Base-by-base conservation (phyloP, 2,797 vertebrate species). In the Xenentodon cancila region DNA sequence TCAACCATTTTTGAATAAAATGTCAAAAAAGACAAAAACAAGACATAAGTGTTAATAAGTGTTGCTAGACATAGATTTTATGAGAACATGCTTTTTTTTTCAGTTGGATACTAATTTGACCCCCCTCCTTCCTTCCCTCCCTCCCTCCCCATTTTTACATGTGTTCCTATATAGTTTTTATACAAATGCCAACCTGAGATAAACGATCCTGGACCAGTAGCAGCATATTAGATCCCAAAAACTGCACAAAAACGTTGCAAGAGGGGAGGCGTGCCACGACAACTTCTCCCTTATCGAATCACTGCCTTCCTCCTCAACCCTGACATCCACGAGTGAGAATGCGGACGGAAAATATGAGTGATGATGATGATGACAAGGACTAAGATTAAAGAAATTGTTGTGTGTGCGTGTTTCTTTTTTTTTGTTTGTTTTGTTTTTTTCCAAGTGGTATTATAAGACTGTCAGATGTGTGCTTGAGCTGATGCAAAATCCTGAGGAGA, bases 1-100 rank as follows among this genome's bases (percentile, higher is more conserved):
- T 90, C 94, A 91, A 94, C 92, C 94, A 94, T 97, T 91, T 93
- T 91, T 82, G 86, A 95, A 96, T 95, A 96, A 96, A 88, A 89
- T 52, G 25, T 37, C 74, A 53, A 67, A 70, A 88, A 68, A 51
- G 37, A 87, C 68, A 92, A 90, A 81, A 92, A 85, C 73, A 89
- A 76, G 59, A 90, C 92, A 88, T 97, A 94, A 95, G 94, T 95
- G 96, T 97, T 96, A 93, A 75, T 95, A 96, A 96, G 93, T 98
- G 96, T 99, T 96, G 95, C 95, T 98, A 98, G 96, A 93, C 95
- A 96, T 98, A 98, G 89, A 94, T 96, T 98, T 97, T 96, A 95
- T 93, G 89, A 92, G 45, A 84, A 95, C 94, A 95, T 96, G 92
- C 92, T 95, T 84, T 83, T 89, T n/a, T 88, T 90, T 92, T 94